Conservation (phyloP, 2,888 invertebrate genomes). For the Patella depressa region DNA sequence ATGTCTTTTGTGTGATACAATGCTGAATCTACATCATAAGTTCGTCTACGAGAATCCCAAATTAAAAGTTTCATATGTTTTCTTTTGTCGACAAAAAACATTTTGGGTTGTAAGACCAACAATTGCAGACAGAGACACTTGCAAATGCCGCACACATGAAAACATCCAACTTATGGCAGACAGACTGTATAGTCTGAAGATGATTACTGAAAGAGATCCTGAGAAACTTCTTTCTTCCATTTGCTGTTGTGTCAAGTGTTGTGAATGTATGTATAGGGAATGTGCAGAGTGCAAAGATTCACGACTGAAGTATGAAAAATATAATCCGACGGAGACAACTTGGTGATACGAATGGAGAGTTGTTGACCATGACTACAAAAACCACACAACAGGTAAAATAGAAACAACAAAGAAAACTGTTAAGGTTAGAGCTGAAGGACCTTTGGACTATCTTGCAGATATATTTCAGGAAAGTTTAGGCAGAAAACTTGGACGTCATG, state of each 20-base stretch:
- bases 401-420: no score
- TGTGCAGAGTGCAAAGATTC: no score
- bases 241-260: not conserved
- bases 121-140: conserved; percentile 39
- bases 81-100: conserved; percentile 36
- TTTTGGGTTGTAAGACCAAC: conserved; percentile 36
- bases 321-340: no score
- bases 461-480: no score
- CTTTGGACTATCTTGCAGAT: no score
- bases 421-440: no score
- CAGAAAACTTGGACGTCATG: no score
- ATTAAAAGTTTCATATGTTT: conserved; percentile 36
- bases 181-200: conserved; percentile 18
- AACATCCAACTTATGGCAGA: conserved; percentile 31
- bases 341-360: no score
- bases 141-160: conserved; percentile 37
- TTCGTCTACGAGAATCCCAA: conserved; percentile 24
- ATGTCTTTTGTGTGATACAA: conserved; percentile 31
- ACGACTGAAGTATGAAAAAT: no score
- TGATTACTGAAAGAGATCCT: not conserved
- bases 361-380: no score
- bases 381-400: no score
- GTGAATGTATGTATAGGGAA: no score
- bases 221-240: not conserved
- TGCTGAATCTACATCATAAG: conserved; percentile 38